A percentile compares a stretch with the other conserved stretches of the same genome.
Conservation (phyloP, 2,797 vertebrate genomes). For the Gila robusta region DNA sequence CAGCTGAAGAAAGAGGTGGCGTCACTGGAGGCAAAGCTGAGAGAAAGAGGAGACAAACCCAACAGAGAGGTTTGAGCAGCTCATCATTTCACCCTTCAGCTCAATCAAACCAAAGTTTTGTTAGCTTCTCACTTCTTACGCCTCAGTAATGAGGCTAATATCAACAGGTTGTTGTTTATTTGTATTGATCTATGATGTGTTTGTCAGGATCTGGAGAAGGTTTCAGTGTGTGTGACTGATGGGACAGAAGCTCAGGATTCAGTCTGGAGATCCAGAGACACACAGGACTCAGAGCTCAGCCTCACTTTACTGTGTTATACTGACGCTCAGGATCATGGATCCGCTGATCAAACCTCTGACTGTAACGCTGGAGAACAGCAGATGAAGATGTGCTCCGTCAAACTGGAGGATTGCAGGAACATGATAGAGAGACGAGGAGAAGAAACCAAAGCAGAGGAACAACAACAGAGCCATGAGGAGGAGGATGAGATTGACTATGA, state of each 20-base stretch:
- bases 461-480: no score
- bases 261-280: not conserved
- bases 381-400: not conserved
- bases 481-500: no score
- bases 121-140: not conserved
- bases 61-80: constrained; percentile 7
- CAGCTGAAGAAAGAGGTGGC: no score
- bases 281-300: not conserved
- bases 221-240: no score
- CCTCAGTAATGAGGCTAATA: no score
- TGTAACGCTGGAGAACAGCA: constrained; percentile 13
- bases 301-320: not conserved
- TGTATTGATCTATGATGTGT: no score
- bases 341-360: not conserved
- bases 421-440: no score
- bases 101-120: not conserved
- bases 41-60: not conserved
- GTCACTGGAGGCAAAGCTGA: not conserved
- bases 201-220: no score
- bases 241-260: not conserved
- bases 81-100: not conserved
- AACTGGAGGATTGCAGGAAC: no score
- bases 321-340: not conserved
- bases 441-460: not conserved
- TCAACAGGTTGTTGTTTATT: no score